Conservation (phyloP, 2,888 invertebrate genomes). For the Cremastobaeus sp. region DNA sequence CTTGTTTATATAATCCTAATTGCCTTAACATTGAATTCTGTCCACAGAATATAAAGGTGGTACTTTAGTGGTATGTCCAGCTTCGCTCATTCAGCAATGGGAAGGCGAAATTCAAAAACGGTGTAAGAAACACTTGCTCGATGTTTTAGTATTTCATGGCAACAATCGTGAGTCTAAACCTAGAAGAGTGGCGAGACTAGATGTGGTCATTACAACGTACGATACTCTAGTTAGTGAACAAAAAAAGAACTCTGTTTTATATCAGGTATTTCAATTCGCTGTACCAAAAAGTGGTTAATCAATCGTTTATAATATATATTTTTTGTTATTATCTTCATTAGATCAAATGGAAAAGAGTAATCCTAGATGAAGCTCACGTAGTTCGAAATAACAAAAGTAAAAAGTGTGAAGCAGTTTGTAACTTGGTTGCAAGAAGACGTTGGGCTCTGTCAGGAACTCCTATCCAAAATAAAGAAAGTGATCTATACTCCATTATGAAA, state of each 20-base stretch:
- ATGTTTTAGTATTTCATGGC: conserved; percentile 88
- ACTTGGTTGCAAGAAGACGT: conserved; percentile 81
- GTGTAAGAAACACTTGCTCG: conserved; percentile 81
- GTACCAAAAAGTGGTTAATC: no score
- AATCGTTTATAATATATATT: not conserved
- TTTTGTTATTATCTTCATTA: conserved; percentile 61
- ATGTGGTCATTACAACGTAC: conserved; percentile 95
- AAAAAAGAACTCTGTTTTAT: conserved; percentile 70
- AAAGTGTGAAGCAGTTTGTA: conserved; percentile 85
- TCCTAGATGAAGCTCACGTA: conserved; percentile 96
- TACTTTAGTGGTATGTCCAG: conserved; percentile 94
- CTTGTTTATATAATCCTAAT: not conserved
- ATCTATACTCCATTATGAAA: conserved; percentile 88
- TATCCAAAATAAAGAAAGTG: conserved; percentile 94
- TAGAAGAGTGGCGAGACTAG: conserved; percentile 82
- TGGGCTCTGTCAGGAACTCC: conserved; percentile 97
- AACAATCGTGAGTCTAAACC: conserved; percentile 82
- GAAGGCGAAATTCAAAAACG: conserved; percentile 86
- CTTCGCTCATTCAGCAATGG: conserved; percentile 95
- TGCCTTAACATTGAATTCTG: not conserved
- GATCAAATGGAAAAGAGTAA: conserved; percentile 90
- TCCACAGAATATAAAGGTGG: conserved; percentile 80
- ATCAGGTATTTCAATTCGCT: conserved; percentile 15
- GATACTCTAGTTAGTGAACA: conserved; percentile 84
- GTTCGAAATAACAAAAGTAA: conserved; percentile 92